phyloP scores from a whole-genome alignment of 2,797 vertebrate species.

The Triplophysa yarkandensis region DNA sequence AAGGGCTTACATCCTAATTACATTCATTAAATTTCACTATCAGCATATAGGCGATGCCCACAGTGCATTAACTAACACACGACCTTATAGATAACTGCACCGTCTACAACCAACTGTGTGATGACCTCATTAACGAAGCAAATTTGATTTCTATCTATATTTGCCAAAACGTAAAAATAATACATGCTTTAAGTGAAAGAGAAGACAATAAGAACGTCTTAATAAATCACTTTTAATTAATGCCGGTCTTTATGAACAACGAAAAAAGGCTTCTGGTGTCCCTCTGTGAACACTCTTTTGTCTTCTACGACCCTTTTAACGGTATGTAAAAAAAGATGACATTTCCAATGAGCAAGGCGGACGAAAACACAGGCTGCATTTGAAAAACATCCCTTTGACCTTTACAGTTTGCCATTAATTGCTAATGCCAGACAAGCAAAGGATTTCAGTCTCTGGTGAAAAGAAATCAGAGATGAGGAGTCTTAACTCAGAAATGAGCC shows the following conservation, averaged over 20 bases:
- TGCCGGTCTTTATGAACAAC: neutral
- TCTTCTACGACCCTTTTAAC: conserved; percentile 64
- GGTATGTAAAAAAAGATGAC: conserved; percentile 61
- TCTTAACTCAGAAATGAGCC: conserved; percentile 39
- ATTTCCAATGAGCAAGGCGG: conserved; percentile 47
- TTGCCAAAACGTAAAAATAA: conserved; percentile 41
- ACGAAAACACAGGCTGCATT: conserved; percentile 65
- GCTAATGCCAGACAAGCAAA: conserved; percentile 74
- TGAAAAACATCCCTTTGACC: conserved; percentile 78
- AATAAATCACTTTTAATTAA: conserved; percentile 32
- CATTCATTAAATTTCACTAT: conserved; percentile 56
- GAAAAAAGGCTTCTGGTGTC: neutral
- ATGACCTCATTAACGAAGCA: conserved; percentile 57
- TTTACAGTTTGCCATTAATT: conserved; percentile 73
- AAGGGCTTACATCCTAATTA: neutral
- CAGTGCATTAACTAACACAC: conserved; percentile 59
- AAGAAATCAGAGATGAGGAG: conserved; percentile 35
- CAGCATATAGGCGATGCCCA: conserved; percentile 55
- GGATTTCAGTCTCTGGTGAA: conserved; percentile 69
- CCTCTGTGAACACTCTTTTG: neutral
- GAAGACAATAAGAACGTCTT: neutral
- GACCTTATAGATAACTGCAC: conserved; percentile 44
- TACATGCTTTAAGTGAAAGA: conserved; percentile 11
- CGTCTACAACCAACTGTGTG: conserved; percentile 50
- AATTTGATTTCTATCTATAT: conserved; percentile 62